A percentile compares a stretch with the other conserved stretches of the same genome.
Conservation (phyloP, 2,888 invertebrate genomes). For the Tiliacea citrago region DNA sequence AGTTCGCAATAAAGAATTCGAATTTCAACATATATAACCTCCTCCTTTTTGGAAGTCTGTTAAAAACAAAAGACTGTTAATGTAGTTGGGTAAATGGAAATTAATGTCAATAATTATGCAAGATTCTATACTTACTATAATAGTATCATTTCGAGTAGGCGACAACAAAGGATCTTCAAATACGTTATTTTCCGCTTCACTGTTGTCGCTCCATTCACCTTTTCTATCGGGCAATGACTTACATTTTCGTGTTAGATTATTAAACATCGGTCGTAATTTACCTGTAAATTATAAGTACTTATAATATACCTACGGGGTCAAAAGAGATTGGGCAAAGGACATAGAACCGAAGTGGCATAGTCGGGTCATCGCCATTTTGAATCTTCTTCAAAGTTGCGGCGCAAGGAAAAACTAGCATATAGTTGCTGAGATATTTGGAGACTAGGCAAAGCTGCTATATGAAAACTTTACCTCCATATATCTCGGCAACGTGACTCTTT, state of each 20-base stretch:
- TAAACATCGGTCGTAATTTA: constrained; percentile 66
- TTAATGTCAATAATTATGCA: not conserved
- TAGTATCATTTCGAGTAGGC: constrained; percentile 28
- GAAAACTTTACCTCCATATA: not conserved
- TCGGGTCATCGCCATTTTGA: not conserved
- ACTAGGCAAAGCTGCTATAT: not conserved
- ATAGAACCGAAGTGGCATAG: not conserved
- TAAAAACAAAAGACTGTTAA: not conserved
- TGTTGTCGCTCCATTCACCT: constrained; percentile 53
- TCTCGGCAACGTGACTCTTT: not conserved
- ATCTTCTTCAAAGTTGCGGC: not conserved
- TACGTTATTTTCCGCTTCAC: constrained; percentile 65
- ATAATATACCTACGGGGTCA: not conserved
- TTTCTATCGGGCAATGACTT: constrained; percentile 60
- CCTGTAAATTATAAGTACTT: constrained; percentile 47
- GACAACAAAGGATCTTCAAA: constrained; percentile 57
- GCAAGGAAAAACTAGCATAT: no score
- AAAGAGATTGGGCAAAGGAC: not conserved
- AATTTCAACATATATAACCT: no score
- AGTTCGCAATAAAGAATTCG: no score
- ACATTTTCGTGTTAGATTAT: constrained; percentile 69
- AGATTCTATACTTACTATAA: constrained; percentile 45
- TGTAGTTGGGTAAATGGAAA: not conserved
- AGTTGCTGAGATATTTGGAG: not conserved
- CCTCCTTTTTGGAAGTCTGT: no score